These are phyloP conservation scores for Eledona agricola DNA, from an alignment of 2,888 invertebrate genomes.

Conservation along the genomic window DNA sequence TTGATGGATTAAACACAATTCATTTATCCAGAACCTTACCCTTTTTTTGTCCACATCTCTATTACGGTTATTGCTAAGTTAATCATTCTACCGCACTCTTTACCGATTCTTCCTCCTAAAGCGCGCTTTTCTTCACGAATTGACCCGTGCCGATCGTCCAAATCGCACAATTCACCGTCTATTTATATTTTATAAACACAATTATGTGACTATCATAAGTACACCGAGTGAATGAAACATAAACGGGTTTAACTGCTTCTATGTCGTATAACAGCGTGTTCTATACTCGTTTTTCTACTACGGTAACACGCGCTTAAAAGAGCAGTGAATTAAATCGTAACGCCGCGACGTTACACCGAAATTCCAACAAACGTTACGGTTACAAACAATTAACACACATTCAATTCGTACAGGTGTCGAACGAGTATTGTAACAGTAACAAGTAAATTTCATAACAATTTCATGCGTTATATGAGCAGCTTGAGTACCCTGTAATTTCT, in stretches of 20 bases:
- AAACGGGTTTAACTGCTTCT: constrained; percentile 48
- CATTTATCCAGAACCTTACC: constrained; percentile 38
- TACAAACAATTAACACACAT: no score
- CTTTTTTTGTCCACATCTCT: constrained; percentile 16
- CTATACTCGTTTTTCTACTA: constrained; percentile 15
- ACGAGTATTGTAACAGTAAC: no score
- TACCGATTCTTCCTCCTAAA: no score
- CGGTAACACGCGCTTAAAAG: constrained; percentile 17
- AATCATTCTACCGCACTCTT: constrained; percentile 14
- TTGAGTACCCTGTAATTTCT: no score
- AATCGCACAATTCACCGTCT: constrained; percentile 40
- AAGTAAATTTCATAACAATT: no score
- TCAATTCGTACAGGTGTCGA: no score
- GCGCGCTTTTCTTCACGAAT: no score
- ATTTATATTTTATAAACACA: constrained; percentile 36
- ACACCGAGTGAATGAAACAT: constrained; percentile 45
- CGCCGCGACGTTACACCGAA: no score
- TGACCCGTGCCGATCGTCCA: constrained; percentile 40
- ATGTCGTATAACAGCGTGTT: constrained; percentile 27
- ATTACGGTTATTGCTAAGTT: constrained; percentile 14
- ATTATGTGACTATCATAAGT: constrained; percentile 39
- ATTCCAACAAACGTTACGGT: no score
- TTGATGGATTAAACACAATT: constrained; percentile 55
- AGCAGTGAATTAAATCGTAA: no score
- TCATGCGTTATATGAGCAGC: no score